A percentile compares a stretch with the other conserved stretches of the same genome.
These are phyloP conservation scores for Enteromius afrohamiltoni DNA, from an alignment of 2,797 vertebrate species.

Conservation along the genomic window DNA sequence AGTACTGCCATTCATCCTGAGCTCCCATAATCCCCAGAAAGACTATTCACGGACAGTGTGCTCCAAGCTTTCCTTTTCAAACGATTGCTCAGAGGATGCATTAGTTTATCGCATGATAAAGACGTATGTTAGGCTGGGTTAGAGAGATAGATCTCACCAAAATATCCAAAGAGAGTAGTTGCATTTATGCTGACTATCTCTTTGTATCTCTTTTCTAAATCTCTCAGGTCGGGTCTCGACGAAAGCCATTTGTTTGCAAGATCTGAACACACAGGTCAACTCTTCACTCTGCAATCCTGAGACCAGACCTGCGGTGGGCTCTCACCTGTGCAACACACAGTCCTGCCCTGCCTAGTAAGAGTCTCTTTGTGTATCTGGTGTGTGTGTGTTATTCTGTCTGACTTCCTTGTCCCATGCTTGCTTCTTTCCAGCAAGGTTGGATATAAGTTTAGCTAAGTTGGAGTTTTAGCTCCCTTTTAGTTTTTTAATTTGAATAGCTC, in stretches of 20 bases:
- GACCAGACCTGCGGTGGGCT: conserved; percentile 81
- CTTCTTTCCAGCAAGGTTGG: background rate
- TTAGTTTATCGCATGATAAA: conserved; percentile 23
- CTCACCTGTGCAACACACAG: conserved; percentile 88
- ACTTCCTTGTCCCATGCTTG: background rate
- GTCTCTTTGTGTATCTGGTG: background rate
- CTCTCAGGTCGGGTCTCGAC: conserved; percentile 85
- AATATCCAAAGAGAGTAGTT: background rate
- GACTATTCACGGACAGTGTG: conserved; percentile 4
- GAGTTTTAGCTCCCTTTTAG: background rate
- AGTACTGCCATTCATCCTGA: conserved; percentile 48
- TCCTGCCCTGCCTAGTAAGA: conserved; percentile 94
- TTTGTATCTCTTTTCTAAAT: background rate
- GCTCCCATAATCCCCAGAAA: conserved; percentile 46
- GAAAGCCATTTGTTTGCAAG: conserved; percentile 91
- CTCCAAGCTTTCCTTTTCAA: conserved; percentile 8
- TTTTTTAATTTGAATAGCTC: background rate
- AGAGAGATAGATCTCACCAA: background rate
- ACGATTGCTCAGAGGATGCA: background rate
- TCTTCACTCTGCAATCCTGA: conserved; percentile 84
- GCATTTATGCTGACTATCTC: background rate
- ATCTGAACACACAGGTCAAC: conserved; percentile 88
- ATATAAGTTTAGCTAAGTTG: background rate
- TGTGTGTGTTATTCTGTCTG: conserved; percentile 2
- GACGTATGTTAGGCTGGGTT: background rate